phyloP scores from a whole-genome alignment of 1,140 invertebrate species.

The Condylostylus longicornis region DNA sequence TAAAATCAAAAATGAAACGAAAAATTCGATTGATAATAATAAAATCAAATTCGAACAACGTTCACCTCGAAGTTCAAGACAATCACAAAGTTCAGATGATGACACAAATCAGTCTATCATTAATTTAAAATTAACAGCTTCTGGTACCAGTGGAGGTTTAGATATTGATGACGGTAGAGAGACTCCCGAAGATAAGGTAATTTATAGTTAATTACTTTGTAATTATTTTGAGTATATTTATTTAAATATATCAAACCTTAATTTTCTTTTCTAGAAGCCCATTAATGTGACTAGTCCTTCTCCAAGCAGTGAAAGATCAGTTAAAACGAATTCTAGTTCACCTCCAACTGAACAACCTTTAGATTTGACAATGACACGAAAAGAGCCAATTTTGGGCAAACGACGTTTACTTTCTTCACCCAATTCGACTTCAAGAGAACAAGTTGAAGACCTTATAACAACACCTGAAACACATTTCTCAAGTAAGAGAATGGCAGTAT shows the following conservation, averaged over 20 bases:
- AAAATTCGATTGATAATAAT: no score
- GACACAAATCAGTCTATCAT: background rate
- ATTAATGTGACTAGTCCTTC: conserved; percentile 3
- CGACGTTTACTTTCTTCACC: no score
- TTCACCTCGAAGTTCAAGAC: conserved; percentile 3
- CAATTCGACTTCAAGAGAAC: no score
- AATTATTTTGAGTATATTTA: background rate
- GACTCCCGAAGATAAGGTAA: conserved; percentile 7
- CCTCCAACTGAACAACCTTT: conserved; percentile 45
- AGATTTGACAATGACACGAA: conserved; percentile 50
- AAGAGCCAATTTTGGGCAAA: no score
- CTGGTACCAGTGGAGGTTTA: background rate
- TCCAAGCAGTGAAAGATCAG: background rate
- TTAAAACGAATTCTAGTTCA: conserved; percentile 5
- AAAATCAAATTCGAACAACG: background rate
- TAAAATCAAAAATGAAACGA: no score
- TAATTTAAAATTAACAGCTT: background rate
- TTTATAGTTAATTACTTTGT: background rate
- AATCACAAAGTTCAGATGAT: conserved; percentile 14
- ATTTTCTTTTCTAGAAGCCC: conserved; percentile 4
- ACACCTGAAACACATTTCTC: no score
- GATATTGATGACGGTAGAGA: background rate
- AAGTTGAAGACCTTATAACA: no score
- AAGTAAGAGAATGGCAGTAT: no score
- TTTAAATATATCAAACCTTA: background rate